Base-by-base conservation (phyloP, 2,888 invertebrate species). In the Pollenia labialis region DNA sequence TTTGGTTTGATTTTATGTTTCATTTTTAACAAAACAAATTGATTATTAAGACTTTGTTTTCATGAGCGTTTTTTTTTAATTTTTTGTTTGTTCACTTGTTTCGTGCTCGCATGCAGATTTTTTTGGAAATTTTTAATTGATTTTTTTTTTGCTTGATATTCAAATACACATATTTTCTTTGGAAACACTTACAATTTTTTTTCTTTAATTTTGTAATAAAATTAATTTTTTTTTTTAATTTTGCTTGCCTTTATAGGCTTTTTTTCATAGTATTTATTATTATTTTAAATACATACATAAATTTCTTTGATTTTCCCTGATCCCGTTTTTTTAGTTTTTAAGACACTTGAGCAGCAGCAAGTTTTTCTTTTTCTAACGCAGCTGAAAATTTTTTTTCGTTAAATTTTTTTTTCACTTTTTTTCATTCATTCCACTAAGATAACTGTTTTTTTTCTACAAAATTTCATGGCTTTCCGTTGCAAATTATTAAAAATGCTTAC, bases 331-430 rank as follows among this genome's bases (percentile, higher is more conserved):
- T 64, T 82, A 50, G 23, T 46, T 54, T 85, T 66, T 40, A 75
- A 84, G 32, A 68, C 81, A 69, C 72, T 83, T 83, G 85, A 87
- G 86, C 86, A 87, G 86, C 86, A 87, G 86, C 86, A 76, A 83
- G 76, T 76, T 83, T 80, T 80, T 85, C 42, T 76, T 83, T 14
- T 62, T 69, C 52, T 64, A 62, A 76, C 32, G 32, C 16, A 64
- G 54, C 64, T 62, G 40, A 23, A 23, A 76, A 60, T 48, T 40
- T 40, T 77, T 69, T 72, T 79, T 66, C 52, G 14, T 48, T 62
- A 48, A 68, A 11, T 40, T 83, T 77, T 64, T 48, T 56, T n/a
- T 64, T 56, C 56, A 75, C 54, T 42, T 62, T 60, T 23, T 68
- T 79, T 66, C 60, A n/a, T 58, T 60, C 32, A 74, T 54, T 62